phyloP scores from a whole-genome alignment of 2,797 vertebrate species.

The Pachyuromys duprasi region DNA sequence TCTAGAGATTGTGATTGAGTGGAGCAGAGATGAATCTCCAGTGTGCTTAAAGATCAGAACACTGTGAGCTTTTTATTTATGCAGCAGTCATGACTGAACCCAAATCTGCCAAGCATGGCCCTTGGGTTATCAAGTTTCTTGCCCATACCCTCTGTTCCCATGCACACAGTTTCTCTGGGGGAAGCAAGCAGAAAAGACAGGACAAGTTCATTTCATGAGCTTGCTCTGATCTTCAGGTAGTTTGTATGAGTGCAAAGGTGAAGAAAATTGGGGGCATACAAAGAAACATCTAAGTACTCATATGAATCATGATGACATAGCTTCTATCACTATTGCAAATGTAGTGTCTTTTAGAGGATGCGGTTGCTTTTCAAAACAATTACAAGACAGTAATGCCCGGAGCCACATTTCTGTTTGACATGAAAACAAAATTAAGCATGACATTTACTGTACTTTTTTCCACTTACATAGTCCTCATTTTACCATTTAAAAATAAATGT shows the following conservation, averaged over 20 bases:
- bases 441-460: neutral
- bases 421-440: conserved; percentile 53
- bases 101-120: neutral
- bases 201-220: neutral
- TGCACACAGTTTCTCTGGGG: neutral
- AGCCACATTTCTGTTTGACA: conserved; percentile 16
- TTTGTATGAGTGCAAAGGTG: neutral
- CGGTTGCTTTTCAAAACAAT: neutral
- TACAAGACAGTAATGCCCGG: neutral
- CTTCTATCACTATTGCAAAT: neutral
- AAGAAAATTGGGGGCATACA: neutral
- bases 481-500: conserved; percentile 52
- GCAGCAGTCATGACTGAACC: neutral
- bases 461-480: neutral
- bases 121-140: neutral
- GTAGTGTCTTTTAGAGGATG: neutral
- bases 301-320: neutral
- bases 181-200: conserved; percentile 23
- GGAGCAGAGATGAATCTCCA: neutral
- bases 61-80: neutral
- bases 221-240: neutral
- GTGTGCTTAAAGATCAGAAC: conserved; percentile 21
- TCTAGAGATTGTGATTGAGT: conserved; percentile 18
- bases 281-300: neutral
- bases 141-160: neutral